phyloP scores from a whole-genome alignment of 2,888 invertebrate species.

The Bugulina stolonifera region DNA sequence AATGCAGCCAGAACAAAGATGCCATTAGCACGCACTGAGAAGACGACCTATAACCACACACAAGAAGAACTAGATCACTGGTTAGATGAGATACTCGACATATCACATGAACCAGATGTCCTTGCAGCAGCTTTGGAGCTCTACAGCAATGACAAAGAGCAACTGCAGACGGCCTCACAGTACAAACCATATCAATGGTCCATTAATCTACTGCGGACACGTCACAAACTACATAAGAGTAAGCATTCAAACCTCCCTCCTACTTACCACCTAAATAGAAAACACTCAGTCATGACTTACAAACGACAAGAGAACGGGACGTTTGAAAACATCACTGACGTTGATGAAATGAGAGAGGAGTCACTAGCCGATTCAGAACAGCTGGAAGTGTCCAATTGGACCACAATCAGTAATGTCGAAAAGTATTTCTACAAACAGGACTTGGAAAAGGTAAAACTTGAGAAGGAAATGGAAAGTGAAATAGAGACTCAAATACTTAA shows the following conservation, averaged over 20 bases:
- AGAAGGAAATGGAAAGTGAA: neutral
- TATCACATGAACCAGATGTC: constrained; percentile 4
- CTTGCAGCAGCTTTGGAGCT: neutral
- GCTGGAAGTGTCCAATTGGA: neutral
- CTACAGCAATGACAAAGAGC: neutral
- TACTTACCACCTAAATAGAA: neutral
- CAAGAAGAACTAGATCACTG: neutral
- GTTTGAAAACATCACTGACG: neutral
- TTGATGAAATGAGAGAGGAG: no score
- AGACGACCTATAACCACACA: neutral
- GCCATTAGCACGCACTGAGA: neutral
- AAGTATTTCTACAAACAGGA: no score
- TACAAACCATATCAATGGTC: neutral
- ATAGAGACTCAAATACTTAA: neutral
- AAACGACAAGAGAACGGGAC: neutral
- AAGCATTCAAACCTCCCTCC: neutral
- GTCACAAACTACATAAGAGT: neutral
- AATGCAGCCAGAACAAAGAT: neutral
- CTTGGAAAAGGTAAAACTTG: neutral
- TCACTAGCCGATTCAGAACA: neutral
- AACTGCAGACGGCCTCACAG: neutral
- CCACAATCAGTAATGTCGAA: neutral
- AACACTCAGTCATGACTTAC: neutral
- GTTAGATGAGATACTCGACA: constrained; percentile 12
- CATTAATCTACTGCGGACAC: neutral